Percentiles rank a stretch among this genome's conserved stretches.
Evolutionary conservation across 2,113 vertebrate genomes (phyloP).

Genomic region (Upupa epops): DNA sequence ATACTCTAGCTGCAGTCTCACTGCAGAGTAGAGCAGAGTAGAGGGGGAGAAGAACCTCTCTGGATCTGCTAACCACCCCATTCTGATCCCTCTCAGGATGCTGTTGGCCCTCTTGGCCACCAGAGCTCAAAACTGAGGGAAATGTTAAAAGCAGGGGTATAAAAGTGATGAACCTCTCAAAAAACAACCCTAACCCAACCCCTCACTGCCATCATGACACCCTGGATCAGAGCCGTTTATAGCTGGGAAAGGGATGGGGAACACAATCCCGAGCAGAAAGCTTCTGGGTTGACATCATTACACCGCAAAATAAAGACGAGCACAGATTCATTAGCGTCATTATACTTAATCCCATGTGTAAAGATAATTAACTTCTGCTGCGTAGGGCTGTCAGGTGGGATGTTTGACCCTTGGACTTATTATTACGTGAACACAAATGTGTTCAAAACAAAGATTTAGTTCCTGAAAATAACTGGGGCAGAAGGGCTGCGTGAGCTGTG

Average conservation of each 20-base stretch:
- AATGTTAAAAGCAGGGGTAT: background rate
- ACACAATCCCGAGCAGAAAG: background rate
- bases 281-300: background rate
- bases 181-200: background rate
- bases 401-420: background rate
- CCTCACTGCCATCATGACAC: background rate
- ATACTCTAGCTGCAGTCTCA: too few relatives aligned
- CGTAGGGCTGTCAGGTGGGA: background rate
- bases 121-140: background rate
- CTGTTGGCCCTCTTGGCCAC: too few relatives aligned
- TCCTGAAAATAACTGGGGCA: background rate
- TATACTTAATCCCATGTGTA: background rate
- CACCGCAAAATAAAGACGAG: background rate
- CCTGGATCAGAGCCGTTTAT: background rate
- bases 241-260: background rate
- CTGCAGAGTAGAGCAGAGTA: too few relatives aligned
- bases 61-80: too few relatives aligned
- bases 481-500: too few relatives aligned
- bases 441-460: background rate
- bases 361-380: constrained; percentile 8
- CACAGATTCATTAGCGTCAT: background rate
- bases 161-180: background rate
- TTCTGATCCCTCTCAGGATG: too few relatives aligned
- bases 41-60: too few relatives aligned
- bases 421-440: background rate